These are phyloP conservation scores for Brenthis daphne DNA, from an alignment of 2,888 invertebrate genomes.

Conservation along the genomic window DNA sequence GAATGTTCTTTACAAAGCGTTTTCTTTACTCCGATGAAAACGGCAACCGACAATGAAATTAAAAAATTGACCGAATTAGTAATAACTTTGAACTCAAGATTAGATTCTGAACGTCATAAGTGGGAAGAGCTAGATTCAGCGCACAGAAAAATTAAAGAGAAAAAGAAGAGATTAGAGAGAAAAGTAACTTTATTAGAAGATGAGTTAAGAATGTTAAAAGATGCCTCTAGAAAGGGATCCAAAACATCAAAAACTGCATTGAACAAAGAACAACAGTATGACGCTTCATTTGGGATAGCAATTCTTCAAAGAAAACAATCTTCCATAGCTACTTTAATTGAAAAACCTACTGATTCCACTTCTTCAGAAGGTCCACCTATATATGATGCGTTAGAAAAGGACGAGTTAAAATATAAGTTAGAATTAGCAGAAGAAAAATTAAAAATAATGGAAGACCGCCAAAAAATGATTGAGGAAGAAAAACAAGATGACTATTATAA, in stretches of 20 bases:
- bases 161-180: slow-evolving; percentile 64
- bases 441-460: slow-evolving; percentile 83
- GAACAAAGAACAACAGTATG: slow-evolving; percentile 48
- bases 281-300: slow-evolving; percentile 43
- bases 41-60: slow-evolving; percentile 84
- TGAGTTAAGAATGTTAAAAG: slow-evolving; percentile 55
- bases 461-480: slow-evolving; percentile 84
- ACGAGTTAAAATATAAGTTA: slow-evolving; percentile 73
- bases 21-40: slow-evolving; percentile 78
- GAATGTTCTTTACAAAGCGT: slow-evolving; percentile 76
- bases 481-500: slow-evolving; percentile 81
- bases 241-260: slow-evolving; percentile 56
- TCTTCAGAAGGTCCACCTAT: slow-evolving; percentile 53
- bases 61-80: slow-evolving; percentile 83
- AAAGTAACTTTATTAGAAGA: slow-evolving; percentile 55
- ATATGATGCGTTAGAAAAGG: slow-evolving; percentile 62
- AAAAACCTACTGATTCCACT: slow-evolving; percentile 58
- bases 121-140: slow-evolving; percentile 81
- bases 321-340: slow-evolving; percentile 51
- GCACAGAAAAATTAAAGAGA: slow-evolving; percentile 81
- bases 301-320: slow-evolving; percentile 55
- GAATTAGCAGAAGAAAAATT: slow-evolving; percentile 86
- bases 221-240: slow-evolving; percentile 56
- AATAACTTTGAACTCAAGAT: slow-evolving; percentile 78
- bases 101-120: slow-evolving; percentile 82